Percentiles rank a stretch among this genome's conserved stretches.
phyloP scores from a whole-genome alignment of 2,797 vertebrate species.

The Acanthornis magna region DNA sequence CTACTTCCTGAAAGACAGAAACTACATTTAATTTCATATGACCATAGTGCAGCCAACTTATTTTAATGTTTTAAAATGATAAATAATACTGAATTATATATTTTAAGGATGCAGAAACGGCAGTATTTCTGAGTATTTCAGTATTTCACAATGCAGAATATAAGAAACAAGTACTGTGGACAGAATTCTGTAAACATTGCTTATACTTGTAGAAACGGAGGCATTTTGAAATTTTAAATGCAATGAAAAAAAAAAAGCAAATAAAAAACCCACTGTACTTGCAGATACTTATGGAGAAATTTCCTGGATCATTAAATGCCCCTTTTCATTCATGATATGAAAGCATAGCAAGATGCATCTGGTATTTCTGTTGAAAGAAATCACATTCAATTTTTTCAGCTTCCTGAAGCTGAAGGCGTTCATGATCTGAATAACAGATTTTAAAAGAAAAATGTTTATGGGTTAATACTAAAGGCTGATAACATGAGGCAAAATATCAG shows the following conservation, averaged over 20 bases:
- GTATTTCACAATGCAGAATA: neutral
- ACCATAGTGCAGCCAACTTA: neutral
- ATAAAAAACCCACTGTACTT: neutral
- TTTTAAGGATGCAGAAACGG: neutral
- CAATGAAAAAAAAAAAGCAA: neutral
- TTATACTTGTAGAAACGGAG: neutral
- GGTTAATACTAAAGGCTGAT: neutral
- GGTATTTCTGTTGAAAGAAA: conserved; percentile 26
- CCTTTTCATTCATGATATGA: conserved; percentile 10
- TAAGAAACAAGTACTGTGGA: neutral
- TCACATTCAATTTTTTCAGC: neutral
- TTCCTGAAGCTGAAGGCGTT: conserved; percentile 20
- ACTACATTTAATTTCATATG: neutral
- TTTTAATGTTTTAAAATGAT: neutral
- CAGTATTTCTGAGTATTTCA: neutral
- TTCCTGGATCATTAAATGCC: conserved; percentile 36
- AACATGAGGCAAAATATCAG: neutral
- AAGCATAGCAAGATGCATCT: conserved; percentile 24
- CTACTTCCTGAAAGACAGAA: neutral
- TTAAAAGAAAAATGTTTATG: neutral
- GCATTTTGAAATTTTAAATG: conserved; percentile 5
- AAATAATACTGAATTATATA: neutral
- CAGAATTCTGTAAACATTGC: neutral
- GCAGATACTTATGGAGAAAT: conserved; percentile 12
- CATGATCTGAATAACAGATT: neutral